A percentile compares a stretch with the other conserved stretches of the same genome.
Conservation (phyloP, 1,140 invertebrate genomes). For the Argopecten irradians region DNA sequence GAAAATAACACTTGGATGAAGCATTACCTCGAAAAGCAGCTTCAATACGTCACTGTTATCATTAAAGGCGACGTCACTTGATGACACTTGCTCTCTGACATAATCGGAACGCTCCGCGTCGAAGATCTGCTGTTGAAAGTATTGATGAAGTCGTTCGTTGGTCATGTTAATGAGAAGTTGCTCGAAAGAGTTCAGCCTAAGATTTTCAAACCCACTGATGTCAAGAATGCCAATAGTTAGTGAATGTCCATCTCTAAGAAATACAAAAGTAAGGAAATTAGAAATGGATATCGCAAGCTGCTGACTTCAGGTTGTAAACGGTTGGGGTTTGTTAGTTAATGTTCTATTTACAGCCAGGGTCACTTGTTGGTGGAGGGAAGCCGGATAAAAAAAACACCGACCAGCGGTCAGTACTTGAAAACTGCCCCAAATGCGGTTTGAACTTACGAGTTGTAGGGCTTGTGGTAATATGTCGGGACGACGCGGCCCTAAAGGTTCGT, state of each 20-base stretch:
- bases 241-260: not conserved
- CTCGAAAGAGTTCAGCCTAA: conserved; percentile 79
- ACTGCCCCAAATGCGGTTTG: no score
- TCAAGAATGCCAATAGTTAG: conserved; percentile 59
- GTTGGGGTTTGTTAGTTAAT: no score
- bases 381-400: no score
- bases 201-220: conserved; percentile 71
- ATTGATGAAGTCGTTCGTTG: conserved; percentile 83
- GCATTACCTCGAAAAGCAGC: conserved; percentile 55
- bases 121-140: conserved; percentile 88
- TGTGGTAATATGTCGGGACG: no score
- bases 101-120: conserved; percentile 87
- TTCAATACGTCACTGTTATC: conserved; percentile 82
- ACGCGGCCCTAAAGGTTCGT: no score
- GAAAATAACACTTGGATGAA: not conserved
- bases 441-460: no score
- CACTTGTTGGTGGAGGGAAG: no score
- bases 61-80: conserved; percentile 81
- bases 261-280: no score
- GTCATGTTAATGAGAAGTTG: conserved; percentile 66
- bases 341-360: no score
- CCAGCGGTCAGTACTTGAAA: no score
- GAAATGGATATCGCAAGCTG: no score
- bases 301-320: no score
- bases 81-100: conserved; percentile 85